Conservation (phyloP, 2,888 invertebrate species). For the Rhaphigaster nebulosa region DNA sequence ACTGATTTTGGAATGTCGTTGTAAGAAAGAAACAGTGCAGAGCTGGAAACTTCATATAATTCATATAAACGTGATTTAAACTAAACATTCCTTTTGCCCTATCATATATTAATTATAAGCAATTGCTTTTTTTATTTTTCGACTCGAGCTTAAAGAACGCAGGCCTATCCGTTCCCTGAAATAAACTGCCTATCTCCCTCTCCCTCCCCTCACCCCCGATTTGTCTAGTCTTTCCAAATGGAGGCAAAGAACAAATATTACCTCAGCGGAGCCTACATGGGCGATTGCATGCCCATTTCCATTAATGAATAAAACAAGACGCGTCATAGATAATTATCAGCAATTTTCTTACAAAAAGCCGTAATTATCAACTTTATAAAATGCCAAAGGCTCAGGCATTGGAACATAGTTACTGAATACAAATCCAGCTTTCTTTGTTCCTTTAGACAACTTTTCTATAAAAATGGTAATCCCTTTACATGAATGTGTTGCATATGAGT, state of each 20-base stretch:
- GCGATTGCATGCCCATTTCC: conserved; percentile 22
- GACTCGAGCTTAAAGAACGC: too few relatives aligned
- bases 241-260: background rate
- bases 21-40: too few relatives aligned
- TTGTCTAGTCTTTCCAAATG: conserved; percentile 8
- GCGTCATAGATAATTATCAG: conserved; percentile 32
- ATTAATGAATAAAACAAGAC: conserved; percentile 32
- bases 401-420: background rate
- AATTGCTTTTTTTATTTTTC: too few relatives aligned
- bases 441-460: background rate
- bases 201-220: too few relatives aligned
- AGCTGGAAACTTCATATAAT: too few relatives aligned
- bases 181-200: too few relatives aligned
- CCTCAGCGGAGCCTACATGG: background rate
- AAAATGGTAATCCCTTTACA: background rate
- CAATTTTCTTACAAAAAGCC: conserved; percentile 28
- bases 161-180: too few relatives aligned
- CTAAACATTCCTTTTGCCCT: too few relatives aligned
- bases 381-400: background rate
- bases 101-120: too few relatives aligned
- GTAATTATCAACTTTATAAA: conserved; percentile 17
- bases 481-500: too few relatives aligned
- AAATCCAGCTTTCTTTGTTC: background rate
- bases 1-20: background rate
- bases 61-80: too few relatives aligned